Evolutionary conservation across 2,113 vertebrate genomes (phyloP).

Genomic region (Oreochromis tanganicae): DNA sequence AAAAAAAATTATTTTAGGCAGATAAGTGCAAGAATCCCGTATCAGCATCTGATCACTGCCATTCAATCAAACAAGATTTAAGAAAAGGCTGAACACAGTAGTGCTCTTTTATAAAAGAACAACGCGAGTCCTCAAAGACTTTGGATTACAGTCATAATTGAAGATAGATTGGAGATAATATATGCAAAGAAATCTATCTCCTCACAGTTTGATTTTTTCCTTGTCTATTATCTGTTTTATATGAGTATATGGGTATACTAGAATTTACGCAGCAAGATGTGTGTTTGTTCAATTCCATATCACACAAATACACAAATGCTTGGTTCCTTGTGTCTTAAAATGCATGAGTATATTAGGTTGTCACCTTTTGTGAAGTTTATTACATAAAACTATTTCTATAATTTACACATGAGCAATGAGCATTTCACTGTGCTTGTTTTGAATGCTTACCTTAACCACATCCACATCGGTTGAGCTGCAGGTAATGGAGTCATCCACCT

Average conservation of each 20-base stretch:
- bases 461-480: constrained; percentile 74
- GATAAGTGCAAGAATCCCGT: neutral
- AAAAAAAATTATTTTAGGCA: neutral
- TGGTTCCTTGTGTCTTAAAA: neutral
- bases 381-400: neutral
- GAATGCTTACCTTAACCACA: constrained; percentile 67
- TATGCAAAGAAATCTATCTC: too few species aligned
- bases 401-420: neutral
- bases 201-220: neutral
- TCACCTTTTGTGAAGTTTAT: neutral
- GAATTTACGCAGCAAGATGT: neutral
- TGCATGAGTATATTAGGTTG: neutral
- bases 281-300: neutral
- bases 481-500: constrained; percentile 67
- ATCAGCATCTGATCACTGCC: neutral
- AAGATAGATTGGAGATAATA: too few species aligned
- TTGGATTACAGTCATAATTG: constrained; percentile 8
- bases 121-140: neutral
- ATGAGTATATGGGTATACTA: neutral
- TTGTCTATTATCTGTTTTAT: neutral
- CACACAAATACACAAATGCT: neutral
- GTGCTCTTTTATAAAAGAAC: neutral
- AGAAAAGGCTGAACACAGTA: neutral
- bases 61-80: neutral
- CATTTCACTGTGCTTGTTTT: neutral